A percentile compares a stretch with the other conserved stretches of the same genome.
These are phyloP conservation scores for Dicrostonyx torquatus DNA, from an alignment of 2,797 vertebrate genomes.

Conservation along the genomic window DNA sequence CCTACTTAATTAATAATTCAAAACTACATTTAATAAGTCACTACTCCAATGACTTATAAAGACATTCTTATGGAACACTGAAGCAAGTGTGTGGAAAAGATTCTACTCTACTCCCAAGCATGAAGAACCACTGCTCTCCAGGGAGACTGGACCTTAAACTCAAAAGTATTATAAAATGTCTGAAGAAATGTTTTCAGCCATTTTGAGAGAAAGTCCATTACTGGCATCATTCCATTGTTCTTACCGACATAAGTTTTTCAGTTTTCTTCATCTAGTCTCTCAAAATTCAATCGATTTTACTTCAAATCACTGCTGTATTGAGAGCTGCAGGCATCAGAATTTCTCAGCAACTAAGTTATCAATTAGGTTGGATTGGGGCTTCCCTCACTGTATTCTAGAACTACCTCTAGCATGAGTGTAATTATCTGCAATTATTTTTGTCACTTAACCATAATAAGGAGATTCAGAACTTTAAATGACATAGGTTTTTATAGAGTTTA, in stretches of 20 bases:
- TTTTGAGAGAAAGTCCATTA: background rate
- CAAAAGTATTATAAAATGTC: conserved; percentile 18
- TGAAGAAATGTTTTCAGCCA: background rate
- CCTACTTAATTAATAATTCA: background rate
- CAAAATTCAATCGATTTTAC: conserved; percentile 46
- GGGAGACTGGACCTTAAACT: background rate
- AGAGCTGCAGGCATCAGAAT: background rate
- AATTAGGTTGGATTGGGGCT: background rate
- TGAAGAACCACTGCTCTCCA: background rate
- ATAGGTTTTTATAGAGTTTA: background rate
- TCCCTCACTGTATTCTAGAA: background rate
- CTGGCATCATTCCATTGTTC: background rate
- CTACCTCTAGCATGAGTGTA: background rate
- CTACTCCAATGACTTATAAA: background rate
- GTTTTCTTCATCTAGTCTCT: conserved; percentile 33
- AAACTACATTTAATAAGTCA: conserved; percentile 14
- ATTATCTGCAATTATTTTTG: background rate
- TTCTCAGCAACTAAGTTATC: background rate
- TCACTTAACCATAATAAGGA: background rate
- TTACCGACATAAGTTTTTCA: background rate
- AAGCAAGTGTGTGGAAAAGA: background rate
- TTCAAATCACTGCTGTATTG: background rate
- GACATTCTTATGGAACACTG: background rate
- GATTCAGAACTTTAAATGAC: conserved; percentile 5
- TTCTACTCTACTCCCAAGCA: background rate